A percentile compares a stretch with the other conserved stretches of the same genome.
Evolutionary conservation across 2,888 invertebrate species (phyloP).

Genomic region (Pimpla rufipes): DNA sequence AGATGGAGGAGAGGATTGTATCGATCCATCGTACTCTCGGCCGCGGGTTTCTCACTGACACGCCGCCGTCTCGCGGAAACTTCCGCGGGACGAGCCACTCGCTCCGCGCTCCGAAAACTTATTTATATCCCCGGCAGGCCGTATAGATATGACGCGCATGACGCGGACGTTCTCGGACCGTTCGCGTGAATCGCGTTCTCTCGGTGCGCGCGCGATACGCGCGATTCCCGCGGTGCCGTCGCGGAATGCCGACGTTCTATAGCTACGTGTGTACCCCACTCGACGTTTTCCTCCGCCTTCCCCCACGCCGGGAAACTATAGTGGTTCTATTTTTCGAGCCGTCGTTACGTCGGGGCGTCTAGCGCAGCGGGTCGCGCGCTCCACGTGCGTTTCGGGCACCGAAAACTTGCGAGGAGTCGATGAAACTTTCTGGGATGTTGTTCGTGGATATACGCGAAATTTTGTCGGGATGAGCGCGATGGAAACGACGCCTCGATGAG

Average conservation of each 20-base stretch:
- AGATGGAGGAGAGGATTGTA: constrained; percentile 29
- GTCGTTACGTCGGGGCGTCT: constrained; percentile 54
- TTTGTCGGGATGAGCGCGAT: no score
- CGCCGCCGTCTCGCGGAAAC: constrained; percentile 32
- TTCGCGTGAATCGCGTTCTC: constrained; percentile 39
- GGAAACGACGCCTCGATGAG: background rate
- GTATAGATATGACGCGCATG: constrained; percentile 41
- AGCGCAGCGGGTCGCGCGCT: background rate
- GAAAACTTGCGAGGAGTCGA: background rate
- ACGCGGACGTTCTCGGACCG: constrained; percentile 40
- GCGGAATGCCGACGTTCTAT: constrained; percentile 20
- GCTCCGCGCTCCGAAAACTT: constrained; percentile 41
- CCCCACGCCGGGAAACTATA: background rate
- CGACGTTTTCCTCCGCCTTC: constrained; percentile 22
- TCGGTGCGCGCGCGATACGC: background rate
- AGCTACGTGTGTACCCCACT: background rate
- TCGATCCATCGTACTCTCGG: constrained; percentile 33
- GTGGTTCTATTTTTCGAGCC: constrained; percentile 55
- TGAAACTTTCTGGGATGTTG: background rate
- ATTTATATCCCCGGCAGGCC: constrained; percentile 47
- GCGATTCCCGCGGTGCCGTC: constrained; percentile 34
- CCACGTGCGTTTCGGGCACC: constrained; percentile 6
- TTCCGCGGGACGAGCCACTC: constrained; percentile 24
- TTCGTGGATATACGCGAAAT: no score
- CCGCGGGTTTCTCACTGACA: constrained; percentile 22